These are phyloP conservation scores for Bucco capensis DNA, from an alignment of 2,113 vertebrate species.

Conservation along the genomic window DNA sequence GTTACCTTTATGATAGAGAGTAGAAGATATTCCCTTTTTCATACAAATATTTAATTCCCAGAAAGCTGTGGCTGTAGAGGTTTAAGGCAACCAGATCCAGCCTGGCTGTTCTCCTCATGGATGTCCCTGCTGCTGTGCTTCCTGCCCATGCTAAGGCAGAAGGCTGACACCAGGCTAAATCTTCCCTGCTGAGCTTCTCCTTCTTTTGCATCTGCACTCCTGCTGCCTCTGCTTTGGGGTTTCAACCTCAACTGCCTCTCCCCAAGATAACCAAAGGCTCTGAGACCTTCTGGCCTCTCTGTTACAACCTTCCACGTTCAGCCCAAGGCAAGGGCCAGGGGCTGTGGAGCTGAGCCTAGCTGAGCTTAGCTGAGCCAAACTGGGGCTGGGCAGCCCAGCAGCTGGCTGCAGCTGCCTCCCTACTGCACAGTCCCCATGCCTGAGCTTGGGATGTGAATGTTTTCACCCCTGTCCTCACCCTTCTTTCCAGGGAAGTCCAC, in stretches of 20 bases:
- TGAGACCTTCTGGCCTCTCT: not conserved
- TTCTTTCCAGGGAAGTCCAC: not conserved
- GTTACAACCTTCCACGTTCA: not conserved
- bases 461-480: not conserved
- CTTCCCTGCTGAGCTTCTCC: not conserved
- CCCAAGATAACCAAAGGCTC: not conserved
- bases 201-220: not conserved
- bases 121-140: too few relatives aligned
- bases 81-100: not conserved
- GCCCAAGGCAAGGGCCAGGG: not conserved
- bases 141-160: not conserved
- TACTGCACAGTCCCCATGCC: not conserved
- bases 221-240: not conserved
- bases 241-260: not conserved
- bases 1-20: not conserved
- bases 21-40: not conserved
- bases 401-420: conserved; percentile 30
- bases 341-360: fast-evolving
- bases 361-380: not conserved
- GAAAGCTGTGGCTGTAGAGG: not conserved
- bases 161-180: not conserved
- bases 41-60: not conserved
- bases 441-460: fast-evolving
- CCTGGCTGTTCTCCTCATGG: not conserved
- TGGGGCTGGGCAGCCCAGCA: not conserved